phyloP scores from a whole-genome alignment of 2,888 invertebrate species.

The Eumacrocentrus americanus region DNA sequence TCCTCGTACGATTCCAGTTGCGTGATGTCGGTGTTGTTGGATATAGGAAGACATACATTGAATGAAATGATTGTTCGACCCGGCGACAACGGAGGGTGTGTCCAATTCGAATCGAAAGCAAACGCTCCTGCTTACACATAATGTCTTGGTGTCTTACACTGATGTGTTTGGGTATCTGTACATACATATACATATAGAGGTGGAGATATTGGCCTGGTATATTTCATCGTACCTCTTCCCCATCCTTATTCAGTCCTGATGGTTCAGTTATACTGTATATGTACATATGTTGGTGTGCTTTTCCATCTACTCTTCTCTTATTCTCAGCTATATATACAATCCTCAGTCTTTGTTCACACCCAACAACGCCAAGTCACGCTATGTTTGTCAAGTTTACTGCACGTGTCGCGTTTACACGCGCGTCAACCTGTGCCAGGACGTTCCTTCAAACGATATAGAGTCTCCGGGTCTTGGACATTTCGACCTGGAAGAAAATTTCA shows the following conservation, averaged over 20 bases:
- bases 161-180: too few relatives aligned
- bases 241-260: too few relatives aligned
- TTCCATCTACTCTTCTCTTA: too few relatives aligned
- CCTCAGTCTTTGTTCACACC: slow-evolving; percentile 45
- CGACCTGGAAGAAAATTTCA: background rate
- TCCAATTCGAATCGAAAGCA: slow-evolving; percentile 15
- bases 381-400: slow-evolving; percentile 46
- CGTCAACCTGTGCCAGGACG: slow-evolving; percentile 44
- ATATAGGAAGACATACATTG: slow-evolving; percentile 1
- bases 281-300: too few relatives aligned
- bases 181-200: background rate
- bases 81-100: slow-evolving; percentile 19
- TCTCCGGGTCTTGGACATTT: background rate
- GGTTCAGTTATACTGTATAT: too few relatives aligned
- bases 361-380: slow-evolving; percentile 50
- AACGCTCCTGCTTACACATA: too few relatives aligned
- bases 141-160: too few relatives aligned
- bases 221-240: too few relatives aligned
- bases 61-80: slow-evolving; percentile 15
- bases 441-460: slow-evolving; percentile 31
- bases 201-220: too few relatives aligned
- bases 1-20: slow-evolving; percentile 7
- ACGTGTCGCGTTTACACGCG: slow-evolving; percentile 45
- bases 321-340: too few relatives aligned
- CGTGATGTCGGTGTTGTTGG: slow-evolving; percentile 5